Percentiles rank a stretch among this genome's conserved stretches.
Conservation (phyloP, 2,113 vertebrate genomes). For the Abramis brama region DNA sequence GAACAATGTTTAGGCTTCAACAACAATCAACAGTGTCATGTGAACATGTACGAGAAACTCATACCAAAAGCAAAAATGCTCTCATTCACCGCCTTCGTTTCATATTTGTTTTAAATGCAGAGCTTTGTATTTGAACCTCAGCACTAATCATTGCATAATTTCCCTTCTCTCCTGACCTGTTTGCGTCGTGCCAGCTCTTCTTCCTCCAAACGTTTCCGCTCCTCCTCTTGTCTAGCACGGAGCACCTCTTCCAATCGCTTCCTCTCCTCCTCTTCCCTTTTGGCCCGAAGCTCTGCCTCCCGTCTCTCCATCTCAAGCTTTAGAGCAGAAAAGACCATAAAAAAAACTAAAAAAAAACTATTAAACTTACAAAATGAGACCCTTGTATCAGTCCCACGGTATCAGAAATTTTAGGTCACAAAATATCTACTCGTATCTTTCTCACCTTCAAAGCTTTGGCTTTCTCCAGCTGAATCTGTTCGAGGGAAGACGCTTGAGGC, state of each 20-base stretch:
- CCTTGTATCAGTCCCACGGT: background rate
- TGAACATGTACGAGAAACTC: background rate
- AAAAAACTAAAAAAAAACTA: background rate
- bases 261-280: slow-evolving; percentile 95
- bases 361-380: background rate
- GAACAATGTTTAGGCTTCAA: background rate
- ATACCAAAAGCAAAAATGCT: background rate
- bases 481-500: slow-evolving; percentile 87
- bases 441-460: slow-evolving; percentile 86
- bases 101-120: background rate
- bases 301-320: slow-evolving; percentile 92
- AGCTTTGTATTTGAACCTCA: background rate
- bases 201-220: slow-evolving; percentile 91
- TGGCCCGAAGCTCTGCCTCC: slow-evolving; percentile 91
- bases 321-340: slow-evolving; percentile 15
- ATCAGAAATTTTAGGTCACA: too few species aligned
- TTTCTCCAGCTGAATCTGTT: slow-evolving; percentile 97
- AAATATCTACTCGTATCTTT: too few species aligned
- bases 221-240: slow-evolving; percentile 86
- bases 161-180: slow-evolving; percentile 79
- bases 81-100: background rate
- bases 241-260: slow-evolving; percentile 91
- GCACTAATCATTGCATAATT: background rate
- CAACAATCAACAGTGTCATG: background rate
- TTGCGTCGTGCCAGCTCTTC: slow-evolving; percentile 92